A percentile compares a stretch with the other conserved stretches of the same genome.
phyloP scores from a whole-genome alignment of 2,888 invertebrate species.

The Drepana falcataria region DNA sequence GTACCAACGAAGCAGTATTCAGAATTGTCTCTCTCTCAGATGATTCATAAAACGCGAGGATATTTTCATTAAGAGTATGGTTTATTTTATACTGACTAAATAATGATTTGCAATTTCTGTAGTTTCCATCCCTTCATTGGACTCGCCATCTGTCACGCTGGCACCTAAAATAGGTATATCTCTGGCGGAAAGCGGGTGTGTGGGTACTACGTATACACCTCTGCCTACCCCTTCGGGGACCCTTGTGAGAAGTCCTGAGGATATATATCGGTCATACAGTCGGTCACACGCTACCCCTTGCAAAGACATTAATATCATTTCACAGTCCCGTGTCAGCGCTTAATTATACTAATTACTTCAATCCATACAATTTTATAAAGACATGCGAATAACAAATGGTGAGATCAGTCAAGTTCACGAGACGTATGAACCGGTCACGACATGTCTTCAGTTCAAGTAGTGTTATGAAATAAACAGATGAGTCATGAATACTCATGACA shows the following conservation, averaged over 20 bases:
- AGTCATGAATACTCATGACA: slow-evolving; percentile 38
- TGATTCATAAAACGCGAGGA: background rate
- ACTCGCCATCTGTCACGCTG: too few relatives aligned
- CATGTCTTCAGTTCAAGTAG: slow-evolving; percentile 49
- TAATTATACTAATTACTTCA: slow-evolving; percentile 56
- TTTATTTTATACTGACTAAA: background rate
- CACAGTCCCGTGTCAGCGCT: slow-evolving; percentile 38
- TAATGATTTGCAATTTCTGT: background rate
- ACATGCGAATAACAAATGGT: slow-evolving; percentile 53
- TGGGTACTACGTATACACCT: too few relatives aligned
- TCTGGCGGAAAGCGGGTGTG: too few relatives aligned
- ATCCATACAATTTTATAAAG: slow-evolving; percentile 51
- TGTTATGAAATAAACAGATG: slow-evolving; percentile 60
- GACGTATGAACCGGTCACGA: slow-evolving; percentile 67
- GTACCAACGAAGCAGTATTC: background rate
- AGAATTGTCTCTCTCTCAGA: background rate
- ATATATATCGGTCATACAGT: background rate
- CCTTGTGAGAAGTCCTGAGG: too few relatives aligned
- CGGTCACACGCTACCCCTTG: slow-evolving; percentile 18
- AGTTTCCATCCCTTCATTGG: slow-evolving; percentile 28
- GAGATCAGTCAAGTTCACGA: slow-evolving; percentile 67
- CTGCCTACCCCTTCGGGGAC: too few relatives aligned
- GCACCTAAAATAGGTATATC: too few relatives aligned
- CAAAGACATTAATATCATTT: slow-evolving; percentile 28
- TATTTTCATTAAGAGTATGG: too few relatives aligned